Evolutionary conservation across 2,797 vertebrate genomes (phyloP).

Genomic region (Microctenopoma stevenorrisi): DNA sequence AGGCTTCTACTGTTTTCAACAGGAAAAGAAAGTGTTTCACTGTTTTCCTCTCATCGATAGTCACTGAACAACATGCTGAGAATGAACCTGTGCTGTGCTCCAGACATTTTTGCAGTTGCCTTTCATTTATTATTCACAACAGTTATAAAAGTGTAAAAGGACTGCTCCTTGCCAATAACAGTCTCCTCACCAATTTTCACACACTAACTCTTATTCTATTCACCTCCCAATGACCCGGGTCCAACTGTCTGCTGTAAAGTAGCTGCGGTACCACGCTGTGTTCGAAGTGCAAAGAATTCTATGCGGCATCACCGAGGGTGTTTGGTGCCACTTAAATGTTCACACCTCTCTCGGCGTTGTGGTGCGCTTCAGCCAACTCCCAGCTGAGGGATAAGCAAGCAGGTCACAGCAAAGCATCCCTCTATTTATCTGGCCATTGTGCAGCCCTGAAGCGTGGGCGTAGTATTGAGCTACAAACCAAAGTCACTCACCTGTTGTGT

Average conservation of each 20-base stretch:
- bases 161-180: conserved; percentile 53
- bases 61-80: conserved; percentile 50
- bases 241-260: conserved; percentile 49
- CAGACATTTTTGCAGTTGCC: conserved; percentile 47
- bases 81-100: conserved; percentile 46
- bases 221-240: conserved; percentile 65
- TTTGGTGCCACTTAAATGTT: conserved; percentile 61
- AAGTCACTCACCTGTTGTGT: conserved; percentile 27
- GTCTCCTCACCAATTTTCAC: conserved; percentile 57
- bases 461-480: conserved; percentile 17
- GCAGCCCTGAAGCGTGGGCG: conserved; percentile 14
- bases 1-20: conserved; percentile 39
- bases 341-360: conserved; percentile 63
- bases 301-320: conserved; percentile 59
- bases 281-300: conserved; percentile 65
- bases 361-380: conserved; percentile 35
- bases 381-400: conserved; percentile 41
- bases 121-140: conserved; percentile 76
- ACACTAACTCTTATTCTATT: conserved; percentile 50
- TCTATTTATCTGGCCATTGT: conserved; percentile 41
- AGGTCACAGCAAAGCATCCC: conserved; percentile 48
- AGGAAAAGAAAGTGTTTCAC: conserved; percentile 13
- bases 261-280: conserved; percentile 38
- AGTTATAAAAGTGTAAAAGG: conserved; percentile 70
- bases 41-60: conserved; percentile 42